A percentile compares a stretch with the other conserved stretches of the same genome.
These are phyloP conservation scores for Paelopatides confundens DNA, from an alignment of 53 echinoderm and acorn worm species.

Conservation along the genomic window DNA sequence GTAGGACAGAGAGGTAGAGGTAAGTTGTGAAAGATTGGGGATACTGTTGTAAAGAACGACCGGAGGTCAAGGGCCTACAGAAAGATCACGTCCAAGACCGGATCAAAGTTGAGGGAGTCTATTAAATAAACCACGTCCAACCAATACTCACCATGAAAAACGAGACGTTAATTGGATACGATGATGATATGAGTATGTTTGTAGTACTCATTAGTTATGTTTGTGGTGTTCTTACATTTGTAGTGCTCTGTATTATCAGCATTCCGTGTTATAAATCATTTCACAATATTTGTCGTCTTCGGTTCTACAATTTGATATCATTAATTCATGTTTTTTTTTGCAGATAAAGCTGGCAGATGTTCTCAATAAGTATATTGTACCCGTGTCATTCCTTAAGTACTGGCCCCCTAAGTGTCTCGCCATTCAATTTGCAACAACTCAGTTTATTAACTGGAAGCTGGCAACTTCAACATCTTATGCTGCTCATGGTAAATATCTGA, in stretches of 20 bases:
- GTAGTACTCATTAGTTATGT: no score
- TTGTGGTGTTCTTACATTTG: background rate
- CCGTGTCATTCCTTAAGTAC: slow-evolving; percentile 86
- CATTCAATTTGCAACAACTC: slow-evolving; percentile 98
- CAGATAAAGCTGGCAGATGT: slow-evolving; percentile 96
- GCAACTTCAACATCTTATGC: slow-evolving; percentile 9
- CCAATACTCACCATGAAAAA: no score
- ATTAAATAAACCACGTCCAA: no score
- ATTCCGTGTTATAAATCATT: background rate
- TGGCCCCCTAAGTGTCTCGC: slow-evolving; percentile 98
- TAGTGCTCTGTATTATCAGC: background rate
- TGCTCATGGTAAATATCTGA: slow-evolving; percentile 52
- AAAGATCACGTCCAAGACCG: no score
- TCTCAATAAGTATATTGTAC: slow-evolving; percentile 88
- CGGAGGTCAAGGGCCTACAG: no score
- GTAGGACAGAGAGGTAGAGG: no score
- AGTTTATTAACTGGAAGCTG: slow-evolving; percentile 89
- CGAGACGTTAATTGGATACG: no score
- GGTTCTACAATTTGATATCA: no score
- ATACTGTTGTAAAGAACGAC: no score
- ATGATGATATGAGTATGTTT: no score
- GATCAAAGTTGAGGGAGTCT: no score
- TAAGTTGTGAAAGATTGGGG: no score
- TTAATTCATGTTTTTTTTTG: slow-evolving; percentile 11
- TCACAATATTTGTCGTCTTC: background rate